Base-by-base conservation (phyloP, 2,113 vertebrate species). In the Sapayoa aenigma region DNA sequence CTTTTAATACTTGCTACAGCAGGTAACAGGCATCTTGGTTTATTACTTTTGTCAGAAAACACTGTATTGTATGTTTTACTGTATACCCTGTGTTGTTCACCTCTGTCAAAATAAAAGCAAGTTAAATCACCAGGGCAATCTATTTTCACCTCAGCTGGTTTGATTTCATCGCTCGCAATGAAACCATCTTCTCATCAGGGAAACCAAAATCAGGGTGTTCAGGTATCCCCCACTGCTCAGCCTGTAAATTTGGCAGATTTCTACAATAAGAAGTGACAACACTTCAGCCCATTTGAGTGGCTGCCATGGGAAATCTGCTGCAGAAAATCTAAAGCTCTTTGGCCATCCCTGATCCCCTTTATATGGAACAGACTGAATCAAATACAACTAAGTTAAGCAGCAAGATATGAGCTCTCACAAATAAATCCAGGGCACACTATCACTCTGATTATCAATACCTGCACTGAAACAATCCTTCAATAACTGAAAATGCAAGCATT, bases 31-130 rank as follows among this genome's bases (percentile, higher is more conserved):
- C 79, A 89, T 30, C 60, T 67, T 2, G 1, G 42, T 49, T 68
- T 90, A 93, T 89, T 89, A 71, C 71, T 94, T 87, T 75, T 92
- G 92, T 78, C 85, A 94, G 79, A 89, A 96, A 86, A 75, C 44
- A 37, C 20, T 56, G 9, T 13, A 55, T 12, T 23, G 6, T 31
- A 25, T 33, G 23, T 55, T 67, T 94, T 90, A 56, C 25, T 63
- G 47, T 14, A 65, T 49, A 90, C 75, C 47, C 28, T 41, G 15
- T 75, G 44, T 8, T 81, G 55, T 22, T 52, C 39, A 65, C 79
- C 10, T 9, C 21, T 59, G n/a, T 37, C 72, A 63, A 81, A 87
- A 85, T 28, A 17, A 63, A 93, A 91, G 46, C 37, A 65, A 85
- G 67, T 60, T 67, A 85, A 94, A 86, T 71, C 63, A 91, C 12